Conservation (phyloP, 2,888 invertebrate genomes). For the Crocallis elinguaria region DNA sequence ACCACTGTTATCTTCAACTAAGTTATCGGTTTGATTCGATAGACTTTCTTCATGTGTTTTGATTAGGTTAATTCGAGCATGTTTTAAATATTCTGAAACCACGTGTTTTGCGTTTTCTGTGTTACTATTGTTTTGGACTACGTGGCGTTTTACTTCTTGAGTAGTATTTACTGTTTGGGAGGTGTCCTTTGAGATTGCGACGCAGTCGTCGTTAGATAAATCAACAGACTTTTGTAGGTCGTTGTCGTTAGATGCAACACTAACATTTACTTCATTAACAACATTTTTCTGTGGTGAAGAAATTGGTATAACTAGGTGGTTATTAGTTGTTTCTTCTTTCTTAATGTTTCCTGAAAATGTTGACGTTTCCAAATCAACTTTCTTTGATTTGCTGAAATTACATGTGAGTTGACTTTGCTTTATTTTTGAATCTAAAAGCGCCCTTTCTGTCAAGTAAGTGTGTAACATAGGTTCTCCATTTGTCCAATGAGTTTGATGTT, state of each 20-base stretch:
- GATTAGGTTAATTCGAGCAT: slow-evolving; percentile 79
- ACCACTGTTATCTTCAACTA: slow-evolving; percentile 57
- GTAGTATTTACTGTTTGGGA: slow-evolving; percentile 37
- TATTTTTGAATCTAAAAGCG: slow-evolving; percentile 88
- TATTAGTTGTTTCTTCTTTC: slow-evolving; percentile 46
- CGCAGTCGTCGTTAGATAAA: slow-evolving; percentile 52
- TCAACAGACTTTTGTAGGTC: slow-evolving; percentile 42
- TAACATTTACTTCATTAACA: slow-evolving; percentile 44
- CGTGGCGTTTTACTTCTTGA: slow-evolving; percentile 55
- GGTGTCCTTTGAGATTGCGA: slow-evolving; percentile 42
- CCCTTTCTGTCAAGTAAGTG: slow-evolving; percentile 89
- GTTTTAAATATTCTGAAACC: slow-evolving; percentile 87
- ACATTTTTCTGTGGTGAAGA: slow-evolving; percentile 43
- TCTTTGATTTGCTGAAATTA: slow-evolving; percentile 66
- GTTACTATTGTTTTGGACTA: slow-evolving; percentile 57
- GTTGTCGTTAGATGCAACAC: slow-evolving; percentile 44
- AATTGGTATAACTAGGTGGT: slow-evolving; percentile 41
- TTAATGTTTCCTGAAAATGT: slow-evolving; percentile 55
- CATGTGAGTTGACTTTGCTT: slow-evolving; percentile 87
- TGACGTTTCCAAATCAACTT: slow-evolving; percentile 66
- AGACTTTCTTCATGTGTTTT: slow-evolving; percentile 68
- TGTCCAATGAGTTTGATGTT: slow-evolving; percentile 82
- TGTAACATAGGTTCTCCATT: slow-evolving; percentile 88
- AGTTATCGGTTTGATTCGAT: slow-evolving; percentile 60
- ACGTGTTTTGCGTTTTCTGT: slow-evolving; percentile 86